Conservation (phyloP, 1,140 invertebrate genomes). For the Anastrepha obliqua region DNA sequence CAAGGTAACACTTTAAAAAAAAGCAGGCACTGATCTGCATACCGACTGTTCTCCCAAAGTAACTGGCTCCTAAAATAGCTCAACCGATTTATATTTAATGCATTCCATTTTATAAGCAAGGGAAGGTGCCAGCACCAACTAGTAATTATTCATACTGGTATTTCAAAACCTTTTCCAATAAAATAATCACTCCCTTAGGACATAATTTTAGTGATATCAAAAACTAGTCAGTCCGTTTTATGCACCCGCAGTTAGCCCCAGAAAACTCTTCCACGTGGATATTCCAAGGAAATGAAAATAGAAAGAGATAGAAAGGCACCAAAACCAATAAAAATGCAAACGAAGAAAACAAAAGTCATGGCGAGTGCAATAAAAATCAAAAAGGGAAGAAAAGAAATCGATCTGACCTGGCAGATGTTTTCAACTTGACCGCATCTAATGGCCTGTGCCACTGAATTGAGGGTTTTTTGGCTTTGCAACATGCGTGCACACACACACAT, state of each 20-base stretch:
- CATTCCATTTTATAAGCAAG: too few relatives aligned
- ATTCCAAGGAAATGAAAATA: neutral
- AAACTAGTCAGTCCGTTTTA: too few relatives aligned
- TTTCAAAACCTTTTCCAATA: too few relatives aligned
- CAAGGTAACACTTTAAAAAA: too few relatives aligned
- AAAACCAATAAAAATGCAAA: constrained; percentile 23
- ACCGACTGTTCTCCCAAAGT: too few relatives aligned
- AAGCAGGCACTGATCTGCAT: too few relatives aligned
- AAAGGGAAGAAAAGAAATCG: constrained; percentile 52
- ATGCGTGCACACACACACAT: neutral
- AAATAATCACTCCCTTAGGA: neutral
- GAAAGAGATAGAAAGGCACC: neutral
- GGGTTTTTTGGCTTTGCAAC: constrained; percentile 26
- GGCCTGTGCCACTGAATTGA: constrained; percentile 70
- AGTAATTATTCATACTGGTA: too few relatives aligned
- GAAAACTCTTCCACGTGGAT: neutral
- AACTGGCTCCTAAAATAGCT: too few relatives aligned
- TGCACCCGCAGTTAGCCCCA: neutral
- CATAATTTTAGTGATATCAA: neutral
- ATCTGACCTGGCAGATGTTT: constrained; percentile 67
- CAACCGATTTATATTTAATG: too few relatives aligned
- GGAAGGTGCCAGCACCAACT: too few relatives aligned
- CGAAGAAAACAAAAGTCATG: constrained; percentile 24
- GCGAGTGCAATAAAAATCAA: constrained; percentile 31
- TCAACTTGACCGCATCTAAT: constrained; percentile 73